phyloP scores from a whole-genome alignment of 2,797 vertebrate genomes.

The Sebastes variabilis region DNA sequence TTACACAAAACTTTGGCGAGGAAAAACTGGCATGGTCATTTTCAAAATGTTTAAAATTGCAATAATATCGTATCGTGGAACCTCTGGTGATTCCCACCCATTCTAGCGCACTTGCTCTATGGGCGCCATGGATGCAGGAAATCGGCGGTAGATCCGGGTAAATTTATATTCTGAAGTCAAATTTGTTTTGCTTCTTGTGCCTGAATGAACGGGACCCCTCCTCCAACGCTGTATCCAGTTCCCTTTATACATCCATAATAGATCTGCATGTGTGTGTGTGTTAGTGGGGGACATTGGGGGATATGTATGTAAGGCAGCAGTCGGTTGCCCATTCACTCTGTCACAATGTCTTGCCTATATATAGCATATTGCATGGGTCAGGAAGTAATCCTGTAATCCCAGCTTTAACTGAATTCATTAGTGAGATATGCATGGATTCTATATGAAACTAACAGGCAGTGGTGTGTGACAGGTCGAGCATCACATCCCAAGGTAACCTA shows the following conservation, averaged over 20 bases:
- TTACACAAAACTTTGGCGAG: no score
- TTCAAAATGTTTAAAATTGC: no score
- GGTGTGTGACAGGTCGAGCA: not conserved
- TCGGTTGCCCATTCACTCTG: not conserved
- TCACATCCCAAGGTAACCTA: rapidly evolving
- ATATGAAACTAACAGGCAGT: not conserved
- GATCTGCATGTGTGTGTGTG: not conserved
- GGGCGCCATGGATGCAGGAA: no score
- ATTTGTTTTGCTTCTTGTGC: rapidly evolving
- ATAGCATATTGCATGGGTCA: conserved; percentile 4
- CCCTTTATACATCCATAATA: not conserved
- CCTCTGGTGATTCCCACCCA: no score
- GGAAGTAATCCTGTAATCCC: conserved; percentile 24
- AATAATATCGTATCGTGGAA: no score
- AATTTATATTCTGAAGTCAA: no score
- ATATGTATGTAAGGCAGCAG: not conserved
- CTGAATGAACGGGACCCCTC: no score
- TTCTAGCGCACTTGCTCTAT: no score
- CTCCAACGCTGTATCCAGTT: not conserved
- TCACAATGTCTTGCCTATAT: not conserved
- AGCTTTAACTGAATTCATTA: not conserved
- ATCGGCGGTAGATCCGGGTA: no score
- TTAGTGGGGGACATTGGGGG: not conserved
- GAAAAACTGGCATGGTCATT: no score
- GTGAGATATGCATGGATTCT: not conserved